Base-by-base conservation (phyloP, 1,140 invertebrate genomes). In the Heliconius himera region DNA sequence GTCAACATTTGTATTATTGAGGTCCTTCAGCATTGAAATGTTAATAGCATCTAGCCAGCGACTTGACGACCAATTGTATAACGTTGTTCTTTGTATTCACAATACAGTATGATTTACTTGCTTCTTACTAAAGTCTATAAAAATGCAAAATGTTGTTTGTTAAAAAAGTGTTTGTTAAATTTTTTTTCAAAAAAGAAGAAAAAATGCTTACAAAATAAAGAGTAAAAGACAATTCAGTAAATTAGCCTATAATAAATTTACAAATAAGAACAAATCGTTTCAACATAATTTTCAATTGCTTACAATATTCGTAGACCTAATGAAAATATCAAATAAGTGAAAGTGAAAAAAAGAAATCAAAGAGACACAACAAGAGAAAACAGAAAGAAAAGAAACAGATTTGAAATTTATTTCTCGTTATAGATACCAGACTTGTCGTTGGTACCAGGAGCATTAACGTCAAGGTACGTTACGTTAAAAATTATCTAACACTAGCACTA, bases 121-220 rank as follows among this genome's bases (percentile, higher is more conserved):
- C 6, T 54, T 60, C 46, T 75, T 38, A 60, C 51, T 38, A 75
- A 75, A 20, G 36, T 75, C 36, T 75, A 75, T 75, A 75, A 75
- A 74, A 60, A 66, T 75, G 60, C 51, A 46, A 46, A 46, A 36
- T 36, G 41, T 9, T 46, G 41, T 46, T 2, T 46, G 9, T 46
- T 46, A 11, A 46, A 9, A 46, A 46, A 46, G 4, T 36, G 33
- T 3, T 36, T 6, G 33, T 36, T 36, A 36, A 36, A 36, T 36
- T 36, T 36, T 5, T 33, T 36, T 36, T 8, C 0, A 8, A 36
- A 36, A 36, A 36, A 36, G 33, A 56, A 56, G 54, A 56, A 0
- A 22, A 56, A 56, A 26, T 20, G n/a, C 8, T 56, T 22, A 56
- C n/a, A 22, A 22, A 56, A 56, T 6, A 22, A 22, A 56, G 8